Evolutionary conservation across 1,140 invertebrate genomes (phyloP).

Genomic region (Argopecten irradians): DNA sequence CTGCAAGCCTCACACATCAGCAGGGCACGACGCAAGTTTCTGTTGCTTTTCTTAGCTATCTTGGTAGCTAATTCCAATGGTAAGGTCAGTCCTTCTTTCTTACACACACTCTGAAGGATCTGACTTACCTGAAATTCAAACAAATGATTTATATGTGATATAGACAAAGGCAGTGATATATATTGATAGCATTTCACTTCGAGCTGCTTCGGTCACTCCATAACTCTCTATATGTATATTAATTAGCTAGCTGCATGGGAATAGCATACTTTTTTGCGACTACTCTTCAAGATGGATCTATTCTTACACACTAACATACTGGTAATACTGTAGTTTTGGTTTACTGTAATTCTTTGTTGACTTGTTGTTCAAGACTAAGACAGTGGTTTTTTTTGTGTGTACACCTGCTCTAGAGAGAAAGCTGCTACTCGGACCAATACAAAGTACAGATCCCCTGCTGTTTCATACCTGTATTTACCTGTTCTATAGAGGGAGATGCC

Average conservation of each 20-base stretch:
- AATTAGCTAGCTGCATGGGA: no score
- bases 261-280: no score
- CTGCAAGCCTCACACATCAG: slow-evolving; percentile 96
- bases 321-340: no score
- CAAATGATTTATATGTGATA: slow-evolving; percentile 24
- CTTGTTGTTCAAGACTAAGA: no score
- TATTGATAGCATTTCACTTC: background rate
- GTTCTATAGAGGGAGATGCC: slow-evolving; percentile 87
- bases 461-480: slow-evolving; percentile 82
- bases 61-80: slow-evolving; percentile 87
- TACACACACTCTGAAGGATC: slow-evolving; percentile 84
- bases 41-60: slow-evolving; percentile 88
- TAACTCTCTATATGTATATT: no score
- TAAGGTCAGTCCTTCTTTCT: slow-evolving; percentile 90
- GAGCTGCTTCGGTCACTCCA: no score
- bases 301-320: no score
- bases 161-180: background rate
- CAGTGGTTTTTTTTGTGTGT: no score
- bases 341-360: no score
- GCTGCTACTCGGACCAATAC: background rate
- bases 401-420: background rate
- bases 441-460: no score
- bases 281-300: no score
- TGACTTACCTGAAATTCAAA: slow-evolving; percentile 70
- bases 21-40: slow-evolving; percentile 95